These are phyloP conservation scores for Brassicogethes aeneus DNA, from an alignment of 2,888 invertebrate genomes.

Conservation along the genomic window DNA sequence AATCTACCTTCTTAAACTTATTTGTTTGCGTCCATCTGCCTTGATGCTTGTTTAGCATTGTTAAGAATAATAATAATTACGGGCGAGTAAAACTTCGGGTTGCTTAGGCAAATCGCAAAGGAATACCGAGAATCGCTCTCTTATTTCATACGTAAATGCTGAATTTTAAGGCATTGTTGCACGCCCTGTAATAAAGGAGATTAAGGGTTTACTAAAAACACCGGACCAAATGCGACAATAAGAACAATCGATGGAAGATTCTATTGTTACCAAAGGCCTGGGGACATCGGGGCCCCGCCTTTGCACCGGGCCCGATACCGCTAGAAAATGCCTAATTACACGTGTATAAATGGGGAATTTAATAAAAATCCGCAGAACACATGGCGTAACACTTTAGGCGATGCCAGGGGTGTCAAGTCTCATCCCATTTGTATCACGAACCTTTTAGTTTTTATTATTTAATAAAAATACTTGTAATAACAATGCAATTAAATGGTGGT, in stretches of 20 bases:
- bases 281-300: background rate
- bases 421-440: background rate
- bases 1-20: no score
- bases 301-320: background rate
- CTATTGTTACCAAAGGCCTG: background rate
- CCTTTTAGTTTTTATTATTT: no score
- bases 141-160: background rate
- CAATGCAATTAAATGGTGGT: no score
- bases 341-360: no score
- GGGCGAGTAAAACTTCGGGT: no score
- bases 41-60: no score
- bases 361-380: no score
- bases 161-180: slow-evolving; percentile 14
- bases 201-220: slow-evolving; percentile 28
- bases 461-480: no score
- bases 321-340: background rate
- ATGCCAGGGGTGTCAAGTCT: background rate
- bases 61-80: no score
- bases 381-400: background rate
- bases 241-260: slow-evolving; percentile 20
- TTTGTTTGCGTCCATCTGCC: no score
- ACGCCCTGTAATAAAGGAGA: slow-evolving; percentile 24
- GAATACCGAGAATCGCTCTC: background rate
- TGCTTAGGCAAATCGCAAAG: background rate
- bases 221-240: slow-evolving; percentile 30